Base-by-base conservation (phyloP, 1,140 invertebrate species). In the Nixonia krombeini region DNA sequence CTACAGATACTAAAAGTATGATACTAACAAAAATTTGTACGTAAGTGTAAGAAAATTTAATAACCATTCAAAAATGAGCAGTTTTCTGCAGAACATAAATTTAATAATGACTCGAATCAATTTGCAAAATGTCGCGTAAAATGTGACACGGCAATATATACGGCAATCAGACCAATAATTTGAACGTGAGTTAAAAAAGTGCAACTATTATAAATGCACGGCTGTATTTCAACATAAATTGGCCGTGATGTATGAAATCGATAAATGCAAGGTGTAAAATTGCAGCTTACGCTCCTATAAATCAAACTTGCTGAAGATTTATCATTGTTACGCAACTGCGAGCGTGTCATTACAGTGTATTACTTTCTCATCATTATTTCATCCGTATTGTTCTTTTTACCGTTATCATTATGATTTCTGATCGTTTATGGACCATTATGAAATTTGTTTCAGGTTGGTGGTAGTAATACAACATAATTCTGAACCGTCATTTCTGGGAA, bases 371-470 rank as follows among this genome's bases (percentile, higher is more conserved):
- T 25, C 17, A 7, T 23, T 41, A 17, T 17, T 41, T 41, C 21
- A 23, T 41, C 38, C n/a, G n/a, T 17, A 41, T 41, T 41, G 38
- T 41, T 41, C 18, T 41, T 2, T 41, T 10, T 23, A 41, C 23
- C 18, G 15, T 23, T 12, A 33, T 33, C n/a, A 33, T 33, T 33
- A 33, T 13, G 1, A 13, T 12, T 1, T 13, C 9, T 13, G 31
- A 33, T 33, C 10, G 4, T 33, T 33, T 33, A 33, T 33, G 31
- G 18, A 41, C 2, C 38, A 12, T 41, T 41, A 41, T 25, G 18
- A 9, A 16, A 41, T 41, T 6, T 41, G 38, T 47, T 47, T 33
- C 29, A 63, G 59, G 59, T 31, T 63, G 59, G 59, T 55, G 59
- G 59, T 59, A 51, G 50, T 7, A 9, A 33, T 25, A 8, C n/a